Evolutionary conservation across 2,113 vertebrate species (phyloP).

Genomic region (Bubo blakistoni): DNA sequence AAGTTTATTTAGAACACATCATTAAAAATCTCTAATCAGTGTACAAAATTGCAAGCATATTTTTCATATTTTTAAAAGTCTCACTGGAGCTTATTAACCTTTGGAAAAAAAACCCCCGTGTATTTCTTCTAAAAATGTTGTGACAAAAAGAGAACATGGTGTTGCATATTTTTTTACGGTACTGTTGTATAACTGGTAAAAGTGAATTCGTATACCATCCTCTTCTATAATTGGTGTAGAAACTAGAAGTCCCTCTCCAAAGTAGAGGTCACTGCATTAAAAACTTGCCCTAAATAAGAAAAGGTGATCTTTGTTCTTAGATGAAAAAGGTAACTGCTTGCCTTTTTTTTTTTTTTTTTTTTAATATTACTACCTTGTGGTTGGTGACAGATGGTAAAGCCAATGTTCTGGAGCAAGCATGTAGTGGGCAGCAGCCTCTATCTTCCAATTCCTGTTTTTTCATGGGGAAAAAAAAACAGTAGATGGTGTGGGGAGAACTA

Average conservation of each 20-base stretch:
- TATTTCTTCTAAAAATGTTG: background rate
- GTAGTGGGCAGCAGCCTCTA: background rate
- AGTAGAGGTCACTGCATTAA: background rate
- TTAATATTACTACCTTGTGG: background rate
- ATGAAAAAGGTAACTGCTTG: background rate
- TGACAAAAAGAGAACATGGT: background rate
- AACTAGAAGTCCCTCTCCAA: background rate
- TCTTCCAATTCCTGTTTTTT: background rate
- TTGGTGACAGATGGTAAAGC: background rate
- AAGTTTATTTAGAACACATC: slow-evolving; percentile 4
- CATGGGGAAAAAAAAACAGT: no score
- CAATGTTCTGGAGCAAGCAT: background rate
- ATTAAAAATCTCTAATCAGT: background rate
- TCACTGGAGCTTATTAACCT: slow-evolving; percentile 25
- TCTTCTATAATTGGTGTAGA: background rate
- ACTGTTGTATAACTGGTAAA: background rate
- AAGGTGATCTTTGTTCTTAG: background rate
- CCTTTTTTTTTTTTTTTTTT: background rate
- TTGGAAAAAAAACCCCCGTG: background rate
- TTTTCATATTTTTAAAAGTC: background rate
- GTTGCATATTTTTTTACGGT: background rate
- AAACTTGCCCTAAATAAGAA: background rate
- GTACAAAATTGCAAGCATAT: background rate
- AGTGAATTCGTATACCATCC: background rate
- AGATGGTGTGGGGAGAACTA: background rate